Conservation (phyloP, 1,140 invertebrate genomes). For the Drosophila pallidifrons region DNA sequence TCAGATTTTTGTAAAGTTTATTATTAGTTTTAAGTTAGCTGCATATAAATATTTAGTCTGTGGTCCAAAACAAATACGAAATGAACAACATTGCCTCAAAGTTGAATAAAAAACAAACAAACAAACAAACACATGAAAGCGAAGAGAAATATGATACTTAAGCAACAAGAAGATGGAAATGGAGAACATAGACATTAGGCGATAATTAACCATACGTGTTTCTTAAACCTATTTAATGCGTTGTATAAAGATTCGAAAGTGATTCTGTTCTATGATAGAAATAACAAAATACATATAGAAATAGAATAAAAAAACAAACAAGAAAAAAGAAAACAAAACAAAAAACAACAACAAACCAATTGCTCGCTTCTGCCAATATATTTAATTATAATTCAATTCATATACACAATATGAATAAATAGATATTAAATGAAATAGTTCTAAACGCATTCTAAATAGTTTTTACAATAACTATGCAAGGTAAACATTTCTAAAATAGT, state of each 20-base stretch:
- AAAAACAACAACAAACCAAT: conserved; percentile 52
- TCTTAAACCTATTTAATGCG: conserved; percentile 26
- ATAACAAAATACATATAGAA: conserved; percentile 11
- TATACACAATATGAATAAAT: conserved; percentile 33
- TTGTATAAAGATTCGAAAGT: conserved; percentile 27
- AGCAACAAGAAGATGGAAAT: not conserved
- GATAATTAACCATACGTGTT: conserved; percentile 20
- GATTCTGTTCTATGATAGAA: conserved; percentile 15
- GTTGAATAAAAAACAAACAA: conserved; percentile 13
- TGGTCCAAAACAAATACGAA: conserved; percentile 41
- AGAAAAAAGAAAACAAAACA: conserved; percentile 34
- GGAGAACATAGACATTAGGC: conserved; percentile 8
- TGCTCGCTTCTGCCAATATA: conserved; percentile 81
- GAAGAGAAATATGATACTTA: conserved; percentile 28
- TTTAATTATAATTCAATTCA: conserved; percentile 55
- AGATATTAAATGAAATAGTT: conserved; percentile 26
- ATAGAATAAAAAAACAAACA: conserved; percentile 18
- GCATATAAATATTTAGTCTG: conserved; percentile 41
- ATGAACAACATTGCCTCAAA: conserved; percentile 46
- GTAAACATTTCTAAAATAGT: conserved; percentile 26
- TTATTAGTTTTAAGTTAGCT: conserved; percentile 58
- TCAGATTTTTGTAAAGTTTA: conserved; percentile 41
- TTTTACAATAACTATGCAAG: conserved; percentile 40
- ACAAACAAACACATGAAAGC: no score
- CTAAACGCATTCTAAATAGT: conserved; percentile 33